Evolutionary conservation across 2,113 vertebrate genomes (phyloP).

Genomic region (Pungitius pungitius): DNA sequence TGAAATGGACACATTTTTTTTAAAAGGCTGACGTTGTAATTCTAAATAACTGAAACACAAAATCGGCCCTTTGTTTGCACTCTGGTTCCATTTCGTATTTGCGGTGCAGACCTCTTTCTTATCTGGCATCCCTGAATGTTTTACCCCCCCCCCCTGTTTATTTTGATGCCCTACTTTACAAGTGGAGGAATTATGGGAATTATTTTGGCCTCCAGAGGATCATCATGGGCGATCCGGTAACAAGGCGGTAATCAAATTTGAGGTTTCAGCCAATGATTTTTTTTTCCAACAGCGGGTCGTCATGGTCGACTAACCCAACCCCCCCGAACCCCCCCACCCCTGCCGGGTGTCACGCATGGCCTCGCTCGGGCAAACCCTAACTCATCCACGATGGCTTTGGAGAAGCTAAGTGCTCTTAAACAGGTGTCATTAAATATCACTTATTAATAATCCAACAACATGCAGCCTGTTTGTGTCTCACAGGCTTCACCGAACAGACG

Average conservation of each 20-base stretch:
- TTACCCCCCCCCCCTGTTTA: too few species aligned
- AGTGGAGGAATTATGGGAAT: slow-evolving; percentile 34
- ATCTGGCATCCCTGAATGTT: slow-evolving; percentile 14
- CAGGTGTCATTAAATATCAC: slow-evolving; percentile 51
- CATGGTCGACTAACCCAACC: not conserved
- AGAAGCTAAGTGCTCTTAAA: slow-evolving; percentile 54
- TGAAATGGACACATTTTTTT: too few species aligned
- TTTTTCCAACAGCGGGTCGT: slow-evolving; percentile 51
- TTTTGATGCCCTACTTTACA: slow-evolving; percentile 36
- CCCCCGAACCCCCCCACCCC: slow-evolving; percentile 1
- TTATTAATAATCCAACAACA: slow-evolving; percentile 48
- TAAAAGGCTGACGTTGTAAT: not conserved
- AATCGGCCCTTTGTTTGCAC: too few species aligned
- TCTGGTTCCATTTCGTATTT: too few species aligned
- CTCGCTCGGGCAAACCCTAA: slow-evolving; percentile 35
- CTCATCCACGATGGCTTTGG: slow-evolving; percentile 51
- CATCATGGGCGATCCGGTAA: slow-evolving; percentile 48
- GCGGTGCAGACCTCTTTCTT: too few species aligned
- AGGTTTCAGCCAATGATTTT: slow-evolving; percentile 65
- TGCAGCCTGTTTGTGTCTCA: slow-evolving; percentile 29
- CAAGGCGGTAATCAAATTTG: slow-evolving; percentile 66
- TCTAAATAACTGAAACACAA: not conserved
- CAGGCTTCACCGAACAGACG: slow-evolving; percentile 32
- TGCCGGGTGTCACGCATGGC: slow-evolving; percentile 41
- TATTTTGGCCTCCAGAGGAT: slow-evolving; percentile 44